A percentile compares a stretch with the other conserved stretches of the same genome.
Evolutionary conservation across 2,888 invertebrate genomes (phyloP).

Genomic region (Troides oblongomaculatus): DNA sequence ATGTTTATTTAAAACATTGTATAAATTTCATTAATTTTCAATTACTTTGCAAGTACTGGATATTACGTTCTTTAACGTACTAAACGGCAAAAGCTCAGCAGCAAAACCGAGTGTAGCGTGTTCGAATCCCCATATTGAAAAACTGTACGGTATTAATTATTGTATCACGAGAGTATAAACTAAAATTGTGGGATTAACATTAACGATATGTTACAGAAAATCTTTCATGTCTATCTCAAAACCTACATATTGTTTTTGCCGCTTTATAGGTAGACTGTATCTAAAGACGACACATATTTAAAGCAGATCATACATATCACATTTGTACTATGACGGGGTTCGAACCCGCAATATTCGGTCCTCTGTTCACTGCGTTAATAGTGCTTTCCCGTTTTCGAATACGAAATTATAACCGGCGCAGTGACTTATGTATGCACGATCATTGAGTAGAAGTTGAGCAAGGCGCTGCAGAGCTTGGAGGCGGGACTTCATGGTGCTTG

Average conservation of each 20-base stretch:
- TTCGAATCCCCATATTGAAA: not conserved
- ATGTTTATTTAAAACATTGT: not conserved
- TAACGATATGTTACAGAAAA: not conserved
- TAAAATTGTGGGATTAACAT: not conserved
- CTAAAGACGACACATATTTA: not conserved
- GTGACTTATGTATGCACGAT: conserved; percentile 13
- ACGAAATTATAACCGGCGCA: not conserved
- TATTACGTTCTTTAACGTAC: not conserved
- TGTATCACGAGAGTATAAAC: not conserved
- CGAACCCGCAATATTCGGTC: not conserved
- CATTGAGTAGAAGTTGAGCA: conserved; percentile 43
- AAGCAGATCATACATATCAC: not conserved
- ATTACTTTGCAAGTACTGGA: not conserved
- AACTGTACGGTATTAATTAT: not conserved
- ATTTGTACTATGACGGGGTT: not conserved
- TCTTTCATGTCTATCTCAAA: no score
- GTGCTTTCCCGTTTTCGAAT: not conserved
- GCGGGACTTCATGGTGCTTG: conserved; percentile 56
- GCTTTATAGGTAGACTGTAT: not conserved
- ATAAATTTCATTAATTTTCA: not conserved
- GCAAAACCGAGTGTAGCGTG: not conserved
- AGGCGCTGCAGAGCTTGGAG: conserved; percentile 42
- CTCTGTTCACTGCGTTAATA: not conserved
- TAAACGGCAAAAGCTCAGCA: not conserved
- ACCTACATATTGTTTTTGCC: no score